Conservation (phyloP, 2,888 invertebrate species). For the Steinernema hermaphroditum region DNA sequence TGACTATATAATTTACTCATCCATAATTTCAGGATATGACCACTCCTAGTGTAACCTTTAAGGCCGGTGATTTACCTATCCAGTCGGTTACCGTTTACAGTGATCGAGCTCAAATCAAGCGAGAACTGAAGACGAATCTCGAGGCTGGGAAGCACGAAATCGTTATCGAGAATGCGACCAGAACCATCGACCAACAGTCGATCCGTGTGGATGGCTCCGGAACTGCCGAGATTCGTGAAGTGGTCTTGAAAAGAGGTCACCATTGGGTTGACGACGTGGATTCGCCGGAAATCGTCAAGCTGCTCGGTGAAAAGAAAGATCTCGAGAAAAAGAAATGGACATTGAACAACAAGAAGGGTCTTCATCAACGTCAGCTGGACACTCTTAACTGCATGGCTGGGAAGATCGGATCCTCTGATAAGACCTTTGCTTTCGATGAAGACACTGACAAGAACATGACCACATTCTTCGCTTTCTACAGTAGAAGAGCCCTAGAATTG, state of each 20-base stretch:
- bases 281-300: constrained; percentile 8
- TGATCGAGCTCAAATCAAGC: constrained; percentile 58
- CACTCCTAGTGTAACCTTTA: no score
- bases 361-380: constrained; percentile 47
- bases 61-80: constrained; percentile 52
- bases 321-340: constrained; percentile 35
- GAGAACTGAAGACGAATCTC: constrained; percentile 47
- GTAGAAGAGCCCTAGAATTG: background rate
- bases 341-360: constrained; percentile 35
- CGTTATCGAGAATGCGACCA: constrained; percentile 52
- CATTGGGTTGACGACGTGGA: constrained; percentile 37
- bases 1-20: no score
- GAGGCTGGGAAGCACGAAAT: constrained; percentile 53
- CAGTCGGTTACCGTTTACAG: constrained; percentile 55
- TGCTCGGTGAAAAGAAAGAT: constrained; percentile 35
- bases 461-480: constrained; percentile 33
- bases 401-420: constrained; percentile 36
- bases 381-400: constrained; percentile 56
- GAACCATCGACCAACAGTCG: constrained; percentile 44
- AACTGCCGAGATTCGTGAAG: constrained; percentile 52
- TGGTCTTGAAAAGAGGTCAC: constrained; percentile 44
- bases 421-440: background rate
- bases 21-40: no score
- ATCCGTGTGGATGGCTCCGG: constrained; percentile 57
- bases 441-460: background rate